These are phyloP conservation scores for Lepidocolaptes lacrymiger DNA, from an alignment of 2,797 vertebrate species.

Conservation along the genomic window DNA sequence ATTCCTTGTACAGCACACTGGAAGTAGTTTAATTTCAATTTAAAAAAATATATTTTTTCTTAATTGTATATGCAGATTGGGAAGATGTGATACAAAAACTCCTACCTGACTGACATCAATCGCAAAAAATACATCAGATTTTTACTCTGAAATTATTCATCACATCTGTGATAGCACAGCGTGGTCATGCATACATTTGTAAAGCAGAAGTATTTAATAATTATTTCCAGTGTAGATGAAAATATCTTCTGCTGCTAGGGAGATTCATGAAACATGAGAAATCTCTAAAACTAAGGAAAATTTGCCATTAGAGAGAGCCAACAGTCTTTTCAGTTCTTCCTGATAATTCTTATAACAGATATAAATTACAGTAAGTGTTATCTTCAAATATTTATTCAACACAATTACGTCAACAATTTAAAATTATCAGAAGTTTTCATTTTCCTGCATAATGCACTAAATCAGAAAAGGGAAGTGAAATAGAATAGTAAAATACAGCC, in stretches of 20 bases:
- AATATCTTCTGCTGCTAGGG: not conserved
- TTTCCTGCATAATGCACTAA: not conserved
- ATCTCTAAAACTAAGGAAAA: not conserved
- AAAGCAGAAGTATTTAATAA: not conserved
- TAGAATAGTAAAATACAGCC: not conserved
- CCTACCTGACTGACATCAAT: not conserved
- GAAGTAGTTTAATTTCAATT: not conserved
- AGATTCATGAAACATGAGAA: not conserved
- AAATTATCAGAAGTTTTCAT: not conserved
- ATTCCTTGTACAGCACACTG: not conserved
- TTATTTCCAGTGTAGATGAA: not conserved
- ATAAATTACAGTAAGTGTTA: not conserved
- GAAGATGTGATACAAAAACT: not conserved
- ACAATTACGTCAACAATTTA: not conserved
- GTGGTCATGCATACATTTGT: not conserved
- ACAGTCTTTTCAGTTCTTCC: not conserved
- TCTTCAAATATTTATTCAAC: not conserved
- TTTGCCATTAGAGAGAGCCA: not conserved
- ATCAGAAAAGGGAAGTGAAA: not conserved
- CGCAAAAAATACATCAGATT: not conserved
- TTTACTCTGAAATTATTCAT: not conserved
- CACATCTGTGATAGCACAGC: not conserved
- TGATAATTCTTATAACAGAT: not conserved
- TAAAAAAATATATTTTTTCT: not conserved
- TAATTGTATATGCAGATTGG: not conserved